These are phyloP conservation scores for Diadumene lineata DNA, from an alignment of 92 coral and sea anemone genomes.

Conservation along the genomic window DNA sequence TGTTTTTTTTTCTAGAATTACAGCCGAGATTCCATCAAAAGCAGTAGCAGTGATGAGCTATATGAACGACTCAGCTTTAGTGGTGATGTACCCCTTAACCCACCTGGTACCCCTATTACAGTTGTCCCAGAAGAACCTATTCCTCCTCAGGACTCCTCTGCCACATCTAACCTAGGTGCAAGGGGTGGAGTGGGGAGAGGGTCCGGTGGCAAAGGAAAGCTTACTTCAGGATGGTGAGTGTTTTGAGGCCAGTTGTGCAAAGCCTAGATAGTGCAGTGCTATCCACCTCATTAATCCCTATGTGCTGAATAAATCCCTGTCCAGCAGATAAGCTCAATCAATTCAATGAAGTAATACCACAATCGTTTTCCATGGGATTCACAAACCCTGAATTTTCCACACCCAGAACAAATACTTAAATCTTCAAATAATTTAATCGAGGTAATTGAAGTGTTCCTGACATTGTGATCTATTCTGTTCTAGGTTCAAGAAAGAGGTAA, in stretches of 20 bases:
- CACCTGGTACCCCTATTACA: constrained; percentile 16
- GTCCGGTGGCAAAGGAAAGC: constrained; percentile 82
- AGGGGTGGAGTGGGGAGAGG: constrained; percentile 63
- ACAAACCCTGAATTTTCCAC: too few species aligned
- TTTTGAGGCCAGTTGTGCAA: too few species aligned
- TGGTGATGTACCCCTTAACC: constrained; percentile 22
- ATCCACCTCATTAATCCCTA: too few species aligned
- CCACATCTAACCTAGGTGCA: constrained; percentile 34
- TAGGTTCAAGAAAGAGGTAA: constrained; percentile 81
- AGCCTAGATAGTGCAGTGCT: too few species aligned
- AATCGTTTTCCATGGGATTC: too few species aligned
- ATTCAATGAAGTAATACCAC: too few species aligned
- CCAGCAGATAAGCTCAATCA: too few species aligned
- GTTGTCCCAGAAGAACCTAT: constrained; percentile 27
- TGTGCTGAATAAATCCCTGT: too few species aligned
- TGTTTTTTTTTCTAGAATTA: constrained; percentile 23
- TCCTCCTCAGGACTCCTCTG: constrained; percentile 39
- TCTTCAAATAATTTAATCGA: too few species aligned
- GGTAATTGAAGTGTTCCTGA: too few species aligned
- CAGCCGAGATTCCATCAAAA: constrained; percentile 56
- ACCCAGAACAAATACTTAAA: too few species aligned
- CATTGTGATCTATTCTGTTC: too few species aligned
- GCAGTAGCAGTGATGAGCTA: constrained; percentile 72
- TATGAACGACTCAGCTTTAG: constrained; percentile 66
- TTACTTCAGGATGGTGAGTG: constrained; percentile 71